Evolutionary conservation across 1,140 invertebrate species (phyloP).

Genomic region (Heliconius himera): DNA sequence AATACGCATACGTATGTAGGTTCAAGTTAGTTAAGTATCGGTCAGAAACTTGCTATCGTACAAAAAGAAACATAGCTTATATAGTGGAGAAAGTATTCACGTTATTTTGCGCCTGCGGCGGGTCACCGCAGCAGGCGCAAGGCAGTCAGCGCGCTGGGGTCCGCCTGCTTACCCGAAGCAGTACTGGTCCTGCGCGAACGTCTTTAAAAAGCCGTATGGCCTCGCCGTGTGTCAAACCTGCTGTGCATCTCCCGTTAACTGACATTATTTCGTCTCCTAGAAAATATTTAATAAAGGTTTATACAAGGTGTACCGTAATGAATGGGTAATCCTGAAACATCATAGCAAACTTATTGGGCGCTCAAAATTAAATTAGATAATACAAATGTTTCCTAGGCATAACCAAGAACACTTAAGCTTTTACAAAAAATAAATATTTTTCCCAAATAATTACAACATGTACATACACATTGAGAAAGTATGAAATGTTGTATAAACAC

Average conservation of each 20-base stretch:
- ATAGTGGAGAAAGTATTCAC: slow-evolving; percentile 60
- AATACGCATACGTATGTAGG: background rate
- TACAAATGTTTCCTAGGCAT: no score
- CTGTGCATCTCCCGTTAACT: slow-evolving; percentile 87
- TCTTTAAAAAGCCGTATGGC: slow-evolving; percentile 90
- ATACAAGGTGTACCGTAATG: background rate
- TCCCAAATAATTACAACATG: no score
- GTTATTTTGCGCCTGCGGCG: slow-evolving; percentile 64
- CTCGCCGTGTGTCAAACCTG: slow-evolving; percentile 89
- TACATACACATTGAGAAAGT: no score
- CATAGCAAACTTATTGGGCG: no score
- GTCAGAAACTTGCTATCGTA: background rate
- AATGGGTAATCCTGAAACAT: no score
- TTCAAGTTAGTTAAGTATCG: background rate
- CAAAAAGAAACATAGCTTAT: slow-evolving; percentile 39
- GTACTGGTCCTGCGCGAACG: slow-evolving; percentile 87
- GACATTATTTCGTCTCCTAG: slow-evolving; percentile 90
- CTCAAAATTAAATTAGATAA: no score
- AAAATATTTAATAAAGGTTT: slow-evolving; percentile 33
- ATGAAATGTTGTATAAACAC: no score
- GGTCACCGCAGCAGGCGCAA: slow-evolving; percentile 71
- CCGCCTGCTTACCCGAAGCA: slow-evolving; percentile 85
- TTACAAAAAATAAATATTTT: no score
- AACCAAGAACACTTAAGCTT: no score
- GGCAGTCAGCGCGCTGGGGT: slow-evolving; percentile 70